phyloP scores from a whole-genome alignment of 2,797 vertebrate species.

The Danionella dracula region DNA sequence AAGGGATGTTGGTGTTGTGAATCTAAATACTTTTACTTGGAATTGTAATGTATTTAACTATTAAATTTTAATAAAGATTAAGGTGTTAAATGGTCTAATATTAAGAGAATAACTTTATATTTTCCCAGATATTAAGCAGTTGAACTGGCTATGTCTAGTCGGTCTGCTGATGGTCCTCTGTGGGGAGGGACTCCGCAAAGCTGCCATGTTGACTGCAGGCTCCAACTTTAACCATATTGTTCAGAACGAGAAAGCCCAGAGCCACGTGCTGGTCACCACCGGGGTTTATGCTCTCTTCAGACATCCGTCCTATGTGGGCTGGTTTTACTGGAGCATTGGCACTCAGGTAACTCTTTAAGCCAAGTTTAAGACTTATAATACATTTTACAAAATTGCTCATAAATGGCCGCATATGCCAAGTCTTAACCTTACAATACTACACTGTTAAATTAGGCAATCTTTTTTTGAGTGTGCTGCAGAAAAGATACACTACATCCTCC shows the following conservation, averaged over 20 bases:
- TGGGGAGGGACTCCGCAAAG: conserved; percentile 86
- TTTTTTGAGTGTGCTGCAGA: too few species aligned
- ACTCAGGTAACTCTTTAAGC: conserved; percentile 83
- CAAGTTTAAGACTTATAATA: too few species aligned
- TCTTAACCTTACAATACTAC: too few species aligned
- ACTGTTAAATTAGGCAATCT: too few species aligned
- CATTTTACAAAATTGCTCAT: too few species aligned
- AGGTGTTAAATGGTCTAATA: too few species aligned
- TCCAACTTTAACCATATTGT: conserved; percentile 99
- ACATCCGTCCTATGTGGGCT: conserved; percentile 95
- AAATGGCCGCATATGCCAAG: too few species aligned
- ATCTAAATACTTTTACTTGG: too few species aligned
- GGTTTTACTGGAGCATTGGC: conserved; percentile 99
- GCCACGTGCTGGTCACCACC: conserved; percentile 86
- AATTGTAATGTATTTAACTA: too few species aligned
- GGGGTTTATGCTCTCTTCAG: conserved; percentile 91
- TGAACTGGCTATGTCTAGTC: conserved; percentile 79
- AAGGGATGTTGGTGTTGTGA: too few species aligned
- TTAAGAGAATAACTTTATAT: neutral
- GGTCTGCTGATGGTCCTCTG: conserved; percentile 91
- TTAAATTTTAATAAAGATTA: too few species aligned
- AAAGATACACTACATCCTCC: too few species aligned
- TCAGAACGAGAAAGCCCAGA: conserved; percentile 93
- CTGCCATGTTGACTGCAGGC: conserved; percentile 93
- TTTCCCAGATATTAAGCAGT: conserved; percentile 85